Conservation (phyloP, 2,797 vertebrate species). For the Halcyon leucocephala region DNA sequence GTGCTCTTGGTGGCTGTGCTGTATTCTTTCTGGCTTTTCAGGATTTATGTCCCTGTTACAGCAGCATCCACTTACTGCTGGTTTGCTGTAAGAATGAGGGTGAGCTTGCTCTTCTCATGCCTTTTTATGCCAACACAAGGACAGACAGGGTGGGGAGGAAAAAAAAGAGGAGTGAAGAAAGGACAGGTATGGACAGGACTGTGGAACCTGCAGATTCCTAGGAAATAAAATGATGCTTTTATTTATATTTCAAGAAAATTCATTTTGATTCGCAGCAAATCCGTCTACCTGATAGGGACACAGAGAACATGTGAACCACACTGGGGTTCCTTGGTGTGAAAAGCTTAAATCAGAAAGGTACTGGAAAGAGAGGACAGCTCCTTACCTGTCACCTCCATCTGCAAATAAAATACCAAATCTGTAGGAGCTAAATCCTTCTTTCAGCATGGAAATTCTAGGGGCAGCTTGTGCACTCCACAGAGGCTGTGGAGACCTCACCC, state of each 20-base stretch:
- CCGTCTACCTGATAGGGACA: background rate
- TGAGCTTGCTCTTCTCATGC: background rate
- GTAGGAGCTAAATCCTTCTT: background rate
- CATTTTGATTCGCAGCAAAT: background rate
- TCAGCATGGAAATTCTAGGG: background rate
- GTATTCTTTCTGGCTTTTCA: background rate
- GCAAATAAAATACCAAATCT: background rate
- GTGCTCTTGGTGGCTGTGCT: background rate
- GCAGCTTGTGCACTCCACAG: background rate
- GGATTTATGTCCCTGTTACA: background rate
- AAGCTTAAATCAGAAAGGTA: background rate
- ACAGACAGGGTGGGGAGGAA: rapidly evolving
- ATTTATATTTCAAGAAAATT: background rate
- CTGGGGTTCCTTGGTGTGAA: background rate
- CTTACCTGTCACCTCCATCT: background rate
- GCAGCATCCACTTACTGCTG: background rate
- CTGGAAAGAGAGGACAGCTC: background rate
- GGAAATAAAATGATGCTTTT: background rate
- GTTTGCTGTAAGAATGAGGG: background rate
- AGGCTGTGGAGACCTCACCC: background rate
- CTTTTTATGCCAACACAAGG: background rate
- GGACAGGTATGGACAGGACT: background rate
- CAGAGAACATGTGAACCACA: rapidly evolving
- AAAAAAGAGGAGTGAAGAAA: background rate
- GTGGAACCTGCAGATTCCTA: background rate